Base-by-base conservation (phyloP, 2,888 invertebrate genomes). In the Encarsia formosa region DNA sequence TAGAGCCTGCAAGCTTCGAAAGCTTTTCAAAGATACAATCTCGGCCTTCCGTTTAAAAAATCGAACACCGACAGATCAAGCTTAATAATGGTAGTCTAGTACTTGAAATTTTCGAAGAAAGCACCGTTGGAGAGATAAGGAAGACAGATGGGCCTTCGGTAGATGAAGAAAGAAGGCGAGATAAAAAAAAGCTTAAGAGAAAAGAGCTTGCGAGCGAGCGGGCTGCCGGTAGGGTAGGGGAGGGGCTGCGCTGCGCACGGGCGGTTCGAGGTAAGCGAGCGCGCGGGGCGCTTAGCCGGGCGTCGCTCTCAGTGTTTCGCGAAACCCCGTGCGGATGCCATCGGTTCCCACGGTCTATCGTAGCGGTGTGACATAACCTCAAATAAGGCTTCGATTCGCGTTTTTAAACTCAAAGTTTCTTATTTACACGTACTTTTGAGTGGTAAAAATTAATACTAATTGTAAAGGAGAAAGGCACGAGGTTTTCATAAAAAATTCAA, bases 261-360 rank as follows among this genome's bases (percentile, higher is more conserved):
- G 26, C 26, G n/a, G n/a, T n/a, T n/a, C n/a, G 29, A 31, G 16
- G 9, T 24, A 19, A 40, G 24, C 29, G 38, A 32, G 38, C 42
- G 26, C 24, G 37, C 34, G 11, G 40, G 35, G 39, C 56, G 52
- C 43, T 56, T 56, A 56, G 52, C 43, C 56, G 56, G 56, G 52
- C 52, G 56, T 56, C 56, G 52, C 52, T 56, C 56, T 52, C 49
- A 52, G 55, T 56, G 34, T 46, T 52, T 49, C 56, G 49, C 49
- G 56, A 56, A 52, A 42, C 49, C 42, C 42, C 52, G 41, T 29
- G 22, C 46, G 46, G 52, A 11, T 11, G 26, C 26, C 26, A 26
- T 6, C 26, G 6, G 6, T 11, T 26, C 26, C 11, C 26, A 8
- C n/a, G n/a, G n/a, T n/a, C n/a, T n/a, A n/a, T n/a, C n/a, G n/a